Conservation (phyloP, 2,888 invertebrate genomes). For the Linnaemya vulpina region DNA sequence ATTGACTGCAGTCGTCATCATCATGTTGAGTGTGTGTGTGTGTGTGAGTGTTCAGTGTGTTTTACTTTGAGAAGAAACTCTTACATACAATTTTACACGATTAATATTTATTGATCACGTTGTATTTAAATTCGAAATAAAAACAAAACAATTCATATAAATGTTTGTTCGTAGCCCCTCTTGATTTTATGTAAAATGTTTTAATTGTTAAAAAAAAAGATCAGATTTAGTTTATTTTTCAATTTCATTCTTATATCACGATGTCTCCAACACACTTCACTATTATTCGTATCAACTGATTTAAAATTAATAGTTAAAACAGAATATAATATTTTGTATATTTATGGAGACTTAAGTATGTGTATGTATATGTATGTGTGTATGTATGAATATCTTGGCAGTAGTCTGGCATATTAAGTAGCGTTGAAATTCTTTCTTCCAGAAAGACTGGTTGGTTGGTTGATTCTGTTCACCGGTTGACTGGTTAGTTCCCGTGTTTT, state of each 20-base stretch:
- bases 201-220: not conserved
- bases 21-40: not conserved
- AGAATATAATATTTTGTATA: conserved; percentile 1
- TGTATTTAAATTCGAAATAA: conserved; percentile 2
- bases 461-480: not conserved
- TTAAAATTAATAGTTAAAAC: conserved; percentile 14
- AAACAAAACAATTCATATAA: not conserved
- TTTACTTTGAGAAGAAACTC: conserved; percentile 5
- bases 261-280: conserved; percentile 8
- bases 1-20: conserved; percentile 7
- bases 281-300: conserved; percentile 11
- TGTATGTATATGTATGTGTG: not conserved
- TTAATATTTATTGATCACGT: conserved; percentile 21
- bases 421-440: conserved; percentile 1
- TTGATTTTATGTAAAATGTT: not conserved
- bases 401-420: conserved; percentile 40
- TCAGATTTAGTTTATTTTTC: conserved; percentile 13
- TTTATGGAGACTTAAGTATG: not conserved
- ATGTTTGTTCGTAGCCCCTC: not conserved
- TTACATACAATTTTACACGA: not conserved
- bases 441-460: conserved; percentile 16
- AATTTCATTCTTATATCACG: not conserved
- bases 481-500: conserved; percentile 15
- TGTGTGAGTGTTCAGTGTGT: too few species aligned
- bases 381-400: not conserved